A percentile compares a stretch with the other conserved stretches of the same genome.
These are phyloP conservation scores for Chelon labrosus DNA, from an alignment of 2,797 vertebrate species.

Conservation along the genomic window DNA sequence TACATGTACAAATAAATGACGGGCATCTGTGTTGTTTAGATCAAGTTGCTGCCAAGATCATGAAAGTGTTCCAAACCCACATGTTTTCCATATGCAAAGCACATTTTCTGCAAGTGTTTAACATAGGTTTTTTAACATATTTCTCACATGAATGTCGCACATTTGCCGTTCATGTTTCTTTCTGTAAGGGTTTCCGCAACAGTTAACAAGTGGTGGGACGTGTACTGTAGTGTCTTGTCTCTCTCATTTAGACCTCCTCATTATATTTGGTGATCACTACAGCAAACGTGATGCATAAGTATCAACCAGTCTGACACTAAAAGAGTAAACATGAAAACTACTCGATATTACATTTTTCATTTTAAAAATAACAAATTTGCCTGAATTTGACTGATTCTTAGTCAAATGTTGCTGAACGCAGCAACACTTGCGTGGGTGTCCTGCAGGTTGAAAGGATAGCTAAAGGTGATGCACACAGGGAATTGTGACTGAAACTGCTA, in stretches of 20 bases:
- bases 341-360: background rate
- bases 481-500: slow-evolving; percentile 30
- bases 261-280: background rate
- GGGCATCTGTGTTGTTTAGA: too few species aligned
- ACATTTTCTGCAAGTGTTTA: too few species aligned
- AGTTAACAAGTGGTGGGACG: background rate
- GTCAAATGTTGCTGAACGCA: background rate
- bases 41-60: too few species aligned
- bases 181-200: background rate
- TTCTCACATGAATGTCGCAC: too few species aligned
- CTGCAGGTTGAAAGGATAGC: slow-evolving; percentile 21
- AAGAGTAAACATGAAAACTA: background rate
- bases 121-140: too few species aligned
- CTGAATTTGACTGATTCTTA: too few species aligned
- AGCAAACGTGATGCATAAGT: background rate
- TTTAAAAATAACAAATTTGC: background rate
- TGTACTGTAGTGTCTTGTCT: background rate
- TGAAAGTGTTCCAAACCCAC: too few species aligned
- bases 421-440: background rate
- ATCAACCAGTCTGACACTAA: background rate
- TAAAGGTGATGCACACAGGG: slow-evolving; percentile 5
- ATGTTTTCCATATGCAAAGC: too few species aligned
- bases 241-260: background rate
- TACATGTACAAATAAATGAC: too few species aligned
- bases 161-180: too few species aligned